phyloP scores from a whole-genome alignment of 2,888 invertebrate species.

The Leptura quadrifasciata region DNA sequence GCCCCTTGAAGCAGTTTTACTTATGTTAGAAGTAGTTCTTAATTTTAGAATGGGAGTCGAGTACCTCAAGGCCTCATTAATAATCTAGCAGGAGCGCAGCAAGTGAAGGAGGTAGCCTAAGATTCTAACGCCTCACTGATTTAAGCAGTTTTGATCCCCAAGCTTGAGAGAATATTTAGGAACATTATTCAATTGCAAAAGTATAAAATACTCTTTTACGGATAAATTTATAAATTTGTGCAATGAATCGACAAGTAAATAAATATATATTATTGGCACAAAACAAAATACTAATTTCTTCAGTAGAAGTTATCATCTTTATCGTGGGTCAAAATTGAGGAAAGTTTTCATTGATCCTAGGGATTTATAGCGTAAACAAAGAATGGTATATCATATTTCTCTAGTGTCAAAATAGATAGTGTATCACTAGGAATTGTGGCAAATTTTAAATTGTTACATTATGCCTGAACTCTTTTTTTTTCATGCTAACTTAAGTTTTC shows the following conservation, averaged over 20 bases:
- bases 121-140: neutral
- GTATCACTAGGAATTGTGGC: no score
- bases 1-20: neutral
- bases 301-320: neutral
- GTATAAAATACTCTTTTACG: no score
- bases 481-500: no score
- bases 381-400: no score
- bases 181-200: neutral
- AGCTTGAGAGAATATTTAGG: neutral
- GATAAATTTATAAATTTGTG: no score
- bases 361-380: neutral
- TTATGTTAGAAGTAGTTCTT: neutral
- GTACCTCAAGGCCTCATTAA: slow-evolving; percentile 4
- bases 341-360: neutral
- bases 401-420: no score
- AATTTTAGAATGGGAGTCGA: slow-evolving; percentile 2
- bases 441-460: no score
- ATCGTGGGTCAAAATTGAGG: neutral
- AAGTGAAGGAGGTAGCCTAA: neutral
- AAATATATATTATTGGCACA: neutral
- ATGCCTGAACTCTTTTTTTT: no score
- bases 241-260: no score
- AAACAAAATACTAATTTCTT: neutral
- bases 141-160: neutral
- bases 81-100: neutral